phyloP scores from a whole-genome alignment of 2,113 vertebrate genomes.

The Geococcyx californianus region DNA sequence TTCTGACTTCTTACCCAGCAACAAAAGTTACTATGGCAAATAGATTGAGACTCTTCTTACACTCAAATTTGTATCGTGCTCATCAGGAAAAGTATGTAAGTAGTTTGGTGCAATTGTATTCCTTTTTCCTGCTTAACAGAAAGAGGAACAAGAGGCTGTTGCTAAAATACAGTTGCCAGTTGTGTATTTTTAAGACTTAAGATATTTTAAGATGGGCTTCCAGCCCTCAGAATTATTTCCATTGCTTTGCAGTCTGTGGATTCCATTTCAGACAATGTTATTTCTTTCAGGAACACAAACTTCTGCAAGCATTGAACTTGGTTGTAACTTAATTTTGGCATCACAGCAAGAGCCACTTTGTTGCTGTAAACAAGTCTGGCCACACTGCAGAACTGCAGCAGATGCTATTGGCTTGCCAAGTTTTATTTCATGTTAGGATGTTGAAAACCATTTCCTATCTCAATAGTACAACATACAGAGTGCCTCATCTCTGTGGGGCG shows the following conservation, averaged over 20 bases:
- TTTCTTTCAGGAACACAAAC: not conserved
- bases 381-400: not conserved
- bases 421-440: not conserved
- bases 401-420: not conserved
- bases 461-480: not conserved
- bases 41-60: accelerated
- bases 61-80: not conserved
- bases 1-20: not conserved
- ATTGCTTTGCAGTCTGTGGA: not conserved
- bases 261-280: not conserved
- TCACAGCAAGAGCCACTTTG: not conserved
- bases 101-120: not conserved
- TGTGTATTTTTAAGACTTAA: not conserved
- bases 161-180: not conserved
- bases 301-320: not conserved
- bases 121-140: not conserved
- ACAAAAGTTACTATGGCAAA: not conserved
- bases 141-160: not conserved
- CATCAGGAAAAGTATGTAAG: not conserved
- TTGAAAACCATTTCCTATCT: not conserved
- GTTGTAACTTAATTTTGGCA: not conserved
- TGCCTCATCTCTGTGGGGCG: not conserved
- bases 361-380: not conserved
- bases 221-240: not conserved
- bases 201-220: not conserved